A percentile compares a stretch with the other conserved stretches of the same genome.
phyloP scores from a whole-genome alignment of 2,888 invertebrate genomes.

The Augiades crinisus region DNA sequence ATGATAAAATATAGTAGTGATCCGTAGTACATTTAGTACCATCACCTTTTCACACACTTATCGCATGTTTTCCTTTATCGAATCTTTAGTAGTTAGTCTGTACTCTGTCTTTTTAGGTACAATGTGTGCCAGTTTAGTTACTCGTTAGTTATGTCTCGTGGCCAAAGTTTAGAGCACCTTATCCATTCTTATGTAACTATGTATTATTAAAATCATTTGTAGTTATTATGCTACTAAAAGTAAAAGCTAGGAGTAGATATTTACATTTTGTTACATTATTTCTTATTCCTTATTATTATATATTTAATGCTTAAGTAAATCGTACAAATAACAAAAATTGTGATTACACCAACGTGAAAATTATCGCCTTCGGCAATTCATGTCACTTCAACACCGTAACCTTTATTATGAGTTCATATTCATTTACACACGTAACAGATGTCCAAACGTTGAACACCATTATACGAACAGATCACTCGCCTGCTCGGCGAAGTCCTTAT shows the following conservation, averaged over 20 bases:
- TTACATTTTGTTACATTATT: constrained; percentile 69
- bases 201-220: constrained; percentile 49
- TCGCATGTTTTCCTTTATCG: too few species aligned
- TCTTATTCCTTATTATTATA: constrained; percentile 39
- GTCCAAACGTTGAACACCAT: constrained; percentile 36
- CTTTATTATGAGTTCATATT: constrained; percentile 32
- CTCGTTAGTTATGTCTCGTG: constrained; percentile 17
- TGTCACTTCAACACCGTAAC: constrained; percentile 49
- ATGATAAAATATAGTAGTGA: too few species aligned
- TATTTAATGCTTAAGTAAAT: constrained; percentile 48
- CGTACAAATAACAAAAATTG: constrained; percentile 47
- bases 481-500: constrained; percentile 79
- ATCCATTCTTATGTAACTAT: constrained; percentile 19
- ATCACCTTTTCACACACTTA: too few species aligned
- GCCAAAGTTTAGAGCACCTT: constrained; percentile 23
- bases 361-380: constrained; percentile 56
- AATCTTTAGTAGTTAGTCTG: too few species aligned
- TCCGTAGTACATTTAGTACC: too few species aligned
- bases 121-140: constrained; percentile 13
- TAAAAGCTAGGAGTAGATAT: constrained; percentile 49
- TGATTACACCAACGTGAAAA: constrained; percentile 39
- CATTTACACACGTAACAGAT: constrained; percentile 32
- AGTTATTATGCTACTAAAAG: constrained; percentile 38
- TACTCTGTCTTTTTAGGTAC: too few species aligned
- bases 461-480: constrained; percentile 78